phyloP scores from a whole-genome alignment of 2,888 invertebrate genomes.

The Notodromas monacha region DNA sequence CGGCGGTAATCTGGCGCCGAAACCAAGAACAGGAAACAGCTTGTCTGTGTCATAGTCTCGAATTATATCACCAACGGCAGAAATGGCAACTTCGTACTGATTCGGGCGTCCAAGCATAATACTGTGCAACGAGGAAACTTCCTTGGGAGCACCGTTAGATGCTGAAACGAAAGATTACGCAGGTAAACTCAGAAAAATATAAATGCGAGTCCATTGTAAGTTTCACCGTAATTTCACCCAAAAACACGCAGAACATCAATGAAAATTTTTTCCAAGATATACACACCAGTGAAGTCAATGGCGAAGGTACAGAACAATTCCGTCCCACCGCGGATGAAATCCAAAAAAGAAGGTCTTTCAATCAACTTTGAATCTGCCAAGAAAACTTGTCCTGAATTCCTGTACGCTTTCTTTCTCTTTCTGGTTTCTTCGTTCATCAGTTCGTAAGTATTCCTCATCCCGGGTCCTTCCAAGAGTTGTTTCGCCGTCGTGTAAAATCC shows the following conservation, averaged over 20 bases:
- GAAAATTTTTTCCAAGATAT: too few relatives aligned
- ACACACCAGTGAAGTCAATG: conserved; percentile 18
- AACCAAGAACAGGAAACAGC: conserved; percentile 18
- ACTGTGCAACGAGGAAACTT: conserved; percentile 18
- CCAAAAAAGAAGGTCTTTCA: conserved; percentile 18
- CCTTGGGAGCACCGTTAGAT: conserved; percentile 18
- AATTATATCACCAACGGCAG: conserved; percentile 18
- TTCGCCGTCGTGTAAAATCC: conserved; percentile 17
- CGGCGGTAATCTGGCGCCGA: conserved; percentile 20
- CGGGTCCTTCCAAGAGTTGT: conserved; percentile 16
- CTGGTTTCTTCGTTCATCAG: conserved; percentile 15
- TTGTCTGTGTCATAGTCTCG: conserved; percentile 21
- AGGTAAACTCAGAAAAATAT: conserved; percentile 8
- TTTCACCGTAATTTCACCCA: conserved; percentile 4
- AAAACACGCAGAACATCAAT: too few relatives aligned
- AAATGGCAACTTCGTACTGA: conserved; percentile 18
- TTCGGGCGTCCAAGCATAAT: conserved; percentile 14
- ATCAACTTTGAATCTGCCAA: conserved; percentile 8
- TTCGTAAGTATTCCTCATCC: conserved; percentile 14
- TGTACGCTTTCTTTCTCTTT: conserved; percentile 17
- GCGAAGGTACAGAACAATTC: conserved; percentile 19
- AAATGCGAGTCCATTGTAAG: conserved; percentile 5
- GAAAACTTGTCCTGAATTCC: conserved; percentile 16
- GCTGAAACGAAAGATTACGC: conserved; percentile 12
- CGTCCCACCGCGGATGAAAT: conserved; percentile 23